Base-by-base conservation (phyloP, 2,888 invertebrate species). In the Cybosia mesomella region DNA sequence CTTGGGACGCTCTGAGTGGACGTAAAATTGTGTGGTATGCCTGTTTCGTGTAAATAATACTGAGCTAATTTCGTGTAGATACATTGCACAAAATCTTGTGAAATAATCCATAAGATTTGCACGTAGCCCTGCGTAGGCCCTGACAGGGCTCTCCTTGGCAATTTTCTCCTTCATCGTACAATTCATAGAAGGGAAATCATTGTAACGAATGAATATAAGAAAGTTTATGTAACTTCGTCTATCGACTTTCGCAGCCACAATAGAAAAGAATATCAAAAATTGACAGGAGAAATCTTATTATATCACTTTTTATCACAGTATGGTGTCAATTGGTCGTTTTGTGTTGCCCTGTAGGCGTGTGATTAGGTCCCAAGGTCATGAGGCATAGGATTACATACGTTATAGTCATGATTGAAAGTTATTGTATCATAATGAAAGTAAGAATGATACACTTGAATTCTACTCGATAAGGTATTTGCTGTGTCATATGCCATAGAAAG, bases 221-320 rank as follows among this genome's bases (percentile, higher is more conserved):
- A 49, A 49, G 7, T 21, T n/a, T 34, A n/a, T 53, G 34, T 39
- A 59, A 59, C 65, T 22, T 43, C 15, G 49, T 8, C 24, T 32
- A 24, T 54, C 55, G 21, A 61, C 61, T 66, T 66, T 66, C 66
- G 36, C 61, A 21, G 10, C 18, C 13, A 65, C 59, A 54, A 66
- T 61, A 55, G 32, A 43, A 13, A 39, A 32, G 18, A 66, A n/a
- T 61, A n/a, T 60, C 24, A n/a, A 54, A 60, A 39, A 43, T 61
- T 32, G 43, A 57, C 43, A 66, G 21, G 61, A 11, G 66, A 66
- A 66, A 66, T 57, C 54, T 61, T 55, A 54, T 61, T 54, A 60
- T 24, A 66, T 55, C 4, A 22, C 18, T 21, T 22, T 36, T 2
- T 4, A 64, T 36, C 21, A 64, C 64, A 32, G n/a, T 13, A 64